Base-by-base conservation (phyloP, 2,113 vertebrate species). In the Gallinago paraguaiae region DNA sequence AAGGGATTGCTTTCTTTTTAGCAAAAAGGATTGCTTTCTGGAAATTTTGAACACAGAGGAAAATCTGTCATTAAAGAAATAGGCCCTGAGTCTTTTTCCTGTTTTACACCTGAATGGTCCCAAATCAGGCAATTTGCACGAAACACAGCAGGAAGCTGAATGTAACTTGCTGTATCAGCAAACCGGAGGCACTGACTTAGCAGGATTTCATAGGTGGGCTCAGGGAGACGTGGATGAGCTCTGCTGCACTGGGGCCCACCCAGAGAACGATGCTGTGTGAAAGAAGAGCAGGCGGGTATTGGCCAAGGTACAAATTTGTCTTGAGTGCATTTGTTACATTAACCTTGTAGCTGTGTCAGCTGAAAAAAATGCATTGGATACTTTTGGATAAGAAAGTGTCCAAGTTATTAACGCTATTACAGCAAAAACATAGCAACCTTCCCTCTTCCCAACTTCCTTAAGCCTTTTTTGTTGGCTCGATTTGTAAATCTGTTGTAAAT, bases 381-480 rank as follows among this genome's bases (percentile, higher is more conserved):
- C 53, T 71, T 48, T 33, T 72, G 57, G 39, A 41, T 84, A 90
- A 93, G 51, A 75, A 63, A 90, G 56, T 81, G 82, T 68, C 76
- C 39, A 33, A 53, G 63, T 79, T 54, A 64, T 39, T 45, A 18
- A 86, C 39, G 28, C 54, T 69, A n/a, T 30, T 37, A 28, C 37
- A 39, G 65, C 0, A 6, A 64, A 64, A 82, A 39, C 24, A 5
- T 6, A 43, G 27, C 0, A 0, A 54, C 19, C 22, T 71, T 31
- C 54, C 5, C 14, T 64, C 53, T 28, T 12, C 60, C 7, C 0
- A 37, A 7, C 75, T 82, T 74, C 45, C 57, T 77, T 43, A 70
- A 70, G 78, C 53, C 19, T 65, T 56, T 72, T 22, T 24, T 56
- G 41, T 54, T 31, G 60, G 28, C 24, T 56, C 45, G 39, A 48